phyloP scores from a whole-genome alignment of 2,888 invertebrate genomes.

The Aphodius sticticus region DNA sequence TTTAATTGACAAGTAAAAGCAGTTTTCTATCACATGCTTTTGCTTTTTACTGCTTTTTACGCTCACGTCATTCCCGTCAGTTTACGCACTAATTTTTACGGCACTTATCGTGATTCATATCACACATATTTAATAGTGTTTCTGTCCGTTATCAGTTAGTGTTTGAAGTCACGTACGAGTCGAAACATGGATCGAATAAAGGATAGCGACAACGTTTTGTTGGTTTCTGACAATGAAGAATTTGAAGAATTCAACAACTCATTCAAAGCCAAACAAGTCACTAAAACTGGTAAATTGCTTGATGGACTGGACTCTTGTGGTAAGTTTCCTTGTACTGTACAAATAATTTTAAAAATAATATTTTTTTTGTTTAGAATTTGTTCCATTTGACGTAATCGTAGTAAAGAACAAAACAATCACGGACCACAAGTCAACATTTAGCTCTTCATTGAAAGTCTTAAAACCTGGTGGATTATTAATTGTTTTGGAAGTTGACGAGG shows the following conservation, averaged over 20 bases:
- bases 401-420: slow-evolving; percentile 17
- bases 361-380: slow-evolving; percentile 12
- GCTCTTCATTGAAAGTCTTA: slow-evolving; percentile 25
- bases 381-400: slow-evolving; percentile 33
- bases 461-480: slow-evolving; percentile 50
- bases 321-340: neutral
- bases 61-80: neutral
- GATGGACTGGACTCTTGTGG: neutral
- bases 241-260: neutral
- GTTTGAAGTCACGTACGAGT: neutral
- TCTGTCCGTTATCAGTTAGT: neutral
- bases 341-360: neutral
- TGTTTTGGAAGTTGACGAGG: slow-evolving; percentile 39
- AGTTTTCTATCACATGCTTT: too few relatives aligned
- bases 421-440: slow-evolving; percentile 5
- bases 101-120: neutral
- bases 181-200: slow-evolving; percentile 37
- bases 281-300: neutral
- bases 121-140: neutral
- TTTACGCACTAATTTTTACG: neutral
- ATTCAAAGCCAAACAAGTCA: neutral
- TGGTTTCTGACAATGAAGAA: slow-evolving; percentile 19
- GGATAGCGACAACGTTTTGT: slow-evolving; percentile 31
- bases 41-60: too few relatives aligned
- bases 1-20: too few relatives aligned